These are phyloP conservation scores for Xiphydria camelus DNA, from an alignment of 2,888 invertebrate genomes.

Conservation along the genomic window DNA sequence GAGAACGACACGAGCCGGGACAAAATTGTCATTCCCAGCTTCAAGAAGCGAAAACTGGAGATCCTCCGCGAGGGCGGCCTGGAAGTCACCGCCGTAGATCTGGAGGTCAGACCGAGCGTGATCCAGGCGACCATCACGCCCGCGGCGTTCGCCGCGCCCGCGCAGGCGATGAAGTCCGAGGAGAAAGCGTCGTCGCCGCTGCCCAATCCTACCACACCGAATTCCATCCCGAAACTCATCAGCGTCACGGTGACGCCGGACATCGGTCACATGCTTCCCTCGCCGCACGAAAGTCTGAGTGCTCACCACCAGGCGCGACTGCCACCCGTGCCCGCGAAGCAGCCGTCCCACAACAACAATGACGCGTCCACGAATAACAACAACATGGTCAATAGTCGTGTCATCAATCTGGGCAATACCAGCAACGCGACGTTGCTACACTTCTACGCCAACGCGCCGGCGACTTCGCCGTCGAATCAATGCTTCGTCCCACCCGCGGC, in stretches of 20 bases:
- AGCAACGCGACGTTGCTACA: constrained; percentile 46
- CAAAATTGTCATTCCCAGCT: constrained; percentile 56
- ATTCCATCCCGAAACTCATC: constrained; percentile 50
- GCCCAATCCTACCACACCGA: constrained; percentile 41
- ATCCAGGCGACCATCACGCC: constrained; percentile 61
- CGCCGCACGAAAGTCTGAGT: constrained; percentile 37
- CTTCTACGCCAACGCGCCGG: constrained; percentile 43
- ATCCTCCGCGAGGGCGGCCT: constrained; percentile 75
- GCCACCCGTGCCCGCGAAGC: constrained; percentile 5
- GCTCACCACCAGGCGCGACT: constrained; percentile 14
- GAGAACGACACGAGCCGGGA: constrained; percentile 49
- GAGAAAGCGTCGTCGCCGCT: constrained; percentile 32
- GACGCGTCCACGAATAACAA: constrained; percentile 22
- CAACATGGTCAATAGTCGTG: constrained; percentile 38
- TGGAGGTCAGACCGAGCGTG: constrained; percentile 56
- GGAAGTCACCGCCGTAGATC: constrained; percentile 71
- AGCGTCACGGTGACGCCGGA: constrained; percentile 60
- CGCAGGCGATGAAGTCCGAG: constrained; percentile 49
- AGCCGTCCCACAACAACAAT: constrained; percentile 12
- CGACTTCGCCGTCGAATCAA: constrained; percentile 21
- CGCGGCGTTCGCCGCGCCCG: constrained; percentile 56
- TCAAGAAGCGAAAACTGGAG: constrained; percentile 73
- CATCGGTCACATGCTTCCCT: constrained; percentile 55
- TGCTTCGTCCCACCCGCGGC: constrained; percentile 43
- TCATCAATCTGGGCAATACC: constrained; percentile 49